Conservation (phyloP, 2,888 invertebrate genomes). For the Sarcophaga subvicina region DNA sequence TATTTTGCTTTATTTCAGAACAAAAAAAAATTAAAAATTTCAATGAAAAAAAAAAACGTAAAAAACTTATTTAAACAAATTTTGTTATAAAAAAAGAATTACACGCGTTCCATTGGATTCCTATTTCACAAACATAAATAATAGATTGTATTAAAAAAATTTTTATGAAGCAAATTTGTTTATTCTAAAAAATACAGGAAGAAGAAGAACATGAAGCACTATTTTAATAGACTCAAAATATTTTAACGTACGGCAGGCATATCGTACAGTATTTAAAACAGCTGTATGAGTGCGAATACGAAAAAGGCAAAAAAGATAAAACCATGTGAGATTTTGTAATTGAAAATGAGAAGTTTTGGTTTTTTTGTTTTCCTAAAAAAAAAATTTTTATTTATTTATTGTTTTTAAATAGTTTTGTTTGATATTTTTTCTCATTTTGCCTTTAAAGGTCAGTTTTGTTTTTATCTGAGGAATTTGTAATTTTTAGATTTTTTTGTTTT, state of each 20-base stretch:
- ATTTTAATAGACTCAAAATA: too few relatives aligned
- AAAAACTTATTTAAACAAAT: conserved; percentile 23
- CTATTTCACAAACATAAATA: conserved; percentile 22
- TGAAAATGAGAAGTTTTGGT: too few relatives aligned
- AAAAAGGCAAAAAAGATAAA: too few relatives aligned
- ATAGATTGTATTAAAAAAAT: background rate
- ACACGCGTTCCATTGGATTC: background rate
- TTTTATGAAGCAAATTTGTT: background rate
- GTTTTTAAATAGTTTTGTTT: background rate
- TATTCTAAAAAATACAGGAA: background rate
- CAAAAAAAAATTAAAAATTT: background rate
- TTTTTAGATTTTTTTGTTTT: background rate
- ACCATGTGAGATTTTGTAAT: too few relatives aligned
- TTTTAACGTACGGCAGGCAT: too few relatives aligned
- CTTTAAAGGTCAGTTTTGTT: background rate
- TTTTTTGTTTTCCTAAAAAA: too few relatives aligned
- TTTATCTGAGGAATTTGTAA: background rate
- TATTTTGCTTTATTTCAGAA: conserved; percentile 26
- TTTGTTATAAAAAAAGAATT: background rate
- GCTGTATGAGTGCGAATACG: background rate
- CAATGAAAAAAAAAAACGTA: background rate
- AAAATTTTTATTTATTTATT: background rate
- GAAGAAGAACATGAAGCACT: too few relatives aligned
- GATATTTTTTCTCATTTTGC: background rate
- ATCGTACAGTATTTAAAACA: background rate